Conservation (phyloP, 1,140 invertebrate genomes). For the Drosophila kepulauana region DNA sequence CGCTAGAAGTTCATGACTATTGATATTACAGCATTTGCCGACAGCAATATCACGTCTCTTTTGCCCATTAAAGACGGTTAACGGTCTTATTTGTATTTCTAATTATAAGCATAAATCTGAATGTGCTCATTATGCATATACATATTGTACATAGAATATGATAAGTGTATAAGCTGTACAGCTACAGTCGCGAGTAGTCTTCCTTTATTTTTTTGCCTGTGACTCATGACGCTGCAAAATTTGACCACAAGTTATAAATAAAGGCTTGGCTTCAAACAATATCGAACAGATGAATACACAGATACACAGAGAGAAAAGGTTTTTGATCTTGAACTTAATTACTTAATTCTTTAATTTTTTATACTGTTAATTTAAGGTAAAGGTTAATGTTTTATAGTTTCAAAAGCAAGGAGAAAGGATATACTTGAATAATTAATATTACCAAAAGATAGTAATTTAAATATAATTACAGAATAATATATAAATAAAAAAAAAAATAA, state of each 20-base stretch:
- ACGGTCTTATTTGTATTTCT: conserved; percentile 1
- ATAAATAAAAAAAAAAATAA: too few relatives aligned
- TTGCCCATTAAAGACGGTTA: neutral
- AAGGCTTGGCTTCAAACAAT: conserved; percentile 18
- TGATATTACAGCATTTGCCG: conserved; percentile 3
- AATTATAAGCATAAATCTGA: neutral
- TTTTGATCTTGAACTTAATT: too few relatives aligned
- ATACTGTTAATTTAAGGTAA: too few relatives aligned
- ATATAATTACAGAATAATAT: neutral
- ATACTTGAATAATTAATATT: too few relatives aligned
- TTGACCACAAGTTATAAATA: conserved; percentile 38
- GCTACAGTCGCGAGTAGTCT: neutral
- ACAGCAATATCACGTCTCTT: conserved; percentile 1
- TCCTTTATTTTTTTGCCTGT: neutral
- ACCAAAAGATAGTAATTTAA: too few relatives aligned
- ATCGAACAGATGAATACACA: conserved; percentile 18
- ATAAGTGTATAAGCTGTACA: conserved; percentile 2
- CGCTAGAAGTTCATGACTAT: neutral
- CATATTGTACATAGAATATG: neutral
- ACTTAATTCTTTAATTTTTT: too few relatives aligned
- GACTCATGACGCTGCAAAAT: conserved; percentile 31
- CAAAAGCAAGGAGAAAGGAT: too few relatives aligned
- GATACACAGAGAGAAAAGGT: neutral
- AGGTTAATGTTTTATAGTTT: too few relatives aligned
- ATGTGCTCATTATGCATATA: neutral